A percentile compares a stretch with the other conserved stretches of the same genome.
These are phyloP conservation scores for Delichon dasypus DNA, from an alignment of 2,797 vertebrate species.

Conservation along the genomic window DNA sequence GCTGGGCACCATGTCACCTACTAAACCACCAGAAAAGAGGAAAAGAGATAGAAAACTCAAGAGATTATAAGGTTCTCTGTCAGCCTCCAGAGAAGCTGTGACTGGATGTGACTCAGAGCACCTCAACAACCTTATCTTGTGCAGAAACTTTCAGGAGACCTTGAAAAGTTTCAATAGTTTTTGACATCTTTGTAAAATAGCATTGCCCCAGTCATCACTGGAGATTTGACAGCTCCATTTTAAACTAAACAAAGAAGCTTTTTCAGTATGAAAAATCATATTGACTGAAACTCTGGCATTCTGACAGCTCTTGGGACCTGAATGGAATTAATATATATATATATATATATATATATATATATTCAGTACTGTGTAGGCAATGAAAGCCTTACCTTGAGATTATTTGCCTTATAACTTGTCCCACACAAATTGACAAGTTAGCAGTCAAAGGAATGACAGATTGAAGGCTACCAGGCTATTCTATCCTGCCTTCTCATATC, in stretches of 20 bases:
- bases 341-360: too few relatives aligned
- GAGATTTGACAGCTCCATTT: not conserved
- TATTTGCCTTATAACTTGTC: conserved; percentile 3
- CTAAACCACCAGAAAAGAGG: not conserved
- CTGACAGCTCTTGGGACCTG: not conserved
- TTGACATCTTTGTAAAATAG: not conserved
- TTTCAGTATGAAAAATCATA: not conserved
- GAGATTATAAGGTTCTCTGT: not conserved
- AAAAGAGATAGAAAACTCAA: not conserved
- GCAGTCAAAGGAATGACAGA: not conserved
- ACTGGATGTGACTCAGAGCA: not conserved
- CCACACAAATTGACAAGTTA: not conserved
- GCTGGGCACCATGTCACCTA: not conserved
- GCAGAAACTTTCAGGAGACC: not conserved
- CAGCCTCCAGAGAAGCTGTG: not conserved
- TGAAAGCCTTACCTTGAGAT: not conserved
- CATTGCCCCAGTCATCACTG: not conserved
- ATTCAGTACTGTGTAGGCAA: not conserved
- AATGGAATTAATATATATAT: too few relatives aligned
- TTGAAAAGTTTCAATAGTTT: not conserved
- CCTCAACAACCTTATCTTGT: not conserved
- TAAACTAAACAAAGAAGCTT: not conserved
- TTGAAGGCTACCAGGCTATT: not conserved
- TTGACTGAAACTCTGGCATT: not conserved
- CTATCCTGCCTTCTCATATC: not conserved